Conservation (phyloP, 2,888 invertebrate species). For the Melitaea athalia region DNA sequence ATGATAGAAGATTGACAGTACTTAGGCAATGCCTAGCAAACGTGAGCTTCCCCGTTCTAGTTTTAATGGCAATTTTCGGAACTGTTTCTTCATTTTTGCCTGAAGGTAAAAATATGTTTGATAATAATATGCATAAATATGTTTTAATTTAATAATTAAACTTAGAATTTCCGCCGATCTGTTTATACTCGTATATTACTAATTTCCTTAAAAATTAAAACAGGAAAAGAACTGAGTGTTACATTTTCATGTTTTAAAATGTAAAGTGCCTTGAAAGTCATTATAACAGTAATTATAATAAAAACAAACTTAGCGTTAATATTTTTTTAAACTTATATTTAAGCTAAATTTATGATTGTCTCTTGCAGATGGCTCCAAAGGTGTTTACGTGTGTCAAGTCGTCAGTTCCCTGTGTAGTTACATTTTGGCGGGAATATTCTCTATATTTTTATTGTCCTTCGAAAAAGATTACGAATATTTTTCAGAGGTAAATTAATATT, state of each 20-base stretch:
- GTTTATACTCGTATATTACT: no score
- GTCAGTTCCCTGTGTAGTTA: constrained; percentile 69
- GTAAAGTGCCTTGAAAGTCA: no score
- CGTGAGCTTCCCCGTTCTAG: constrained; percentile 72
- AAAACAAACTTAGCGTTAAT: not conserved
- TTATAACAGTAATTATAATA: not conserved
- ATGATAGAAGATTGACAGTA: constrained; percentile 67
- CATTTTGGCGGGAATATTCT: constrained; percentile 69
- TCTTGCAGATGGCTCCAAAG: constrained; percentile 65
- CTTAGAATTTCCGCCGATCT: not conserved
- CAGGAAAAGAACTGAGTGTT: not conserved
- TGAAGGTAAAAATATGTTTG: constrained; percentile 58
- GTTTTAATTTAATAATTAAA: not conserved
- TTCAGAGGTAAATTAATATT: constrained; percentile 60
- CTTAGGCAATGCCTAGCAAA: constrained; percentile 75
- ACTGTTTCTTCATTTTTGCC: constrained; percentile 69
- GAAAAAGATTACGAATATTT: constrained; percentile 75
- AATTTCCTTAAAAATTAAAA: not conserved
- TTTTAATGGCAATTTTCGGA: constrained; percentile 73
- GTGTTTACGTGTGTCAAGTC: constrained; percentile 64
- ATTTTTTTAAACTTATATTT: not conserved
- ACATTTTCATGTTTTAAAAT: not conserved
- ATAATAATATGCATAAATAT: no score
- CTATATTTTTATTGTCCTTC: constrained; percentile 71
- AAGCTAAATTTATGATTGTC: not conserved